Evolutionary conservation across 53 echinoderm and acorn worm species (phyloP).

Genomic region (Apostichopus leukothele): DNA sequence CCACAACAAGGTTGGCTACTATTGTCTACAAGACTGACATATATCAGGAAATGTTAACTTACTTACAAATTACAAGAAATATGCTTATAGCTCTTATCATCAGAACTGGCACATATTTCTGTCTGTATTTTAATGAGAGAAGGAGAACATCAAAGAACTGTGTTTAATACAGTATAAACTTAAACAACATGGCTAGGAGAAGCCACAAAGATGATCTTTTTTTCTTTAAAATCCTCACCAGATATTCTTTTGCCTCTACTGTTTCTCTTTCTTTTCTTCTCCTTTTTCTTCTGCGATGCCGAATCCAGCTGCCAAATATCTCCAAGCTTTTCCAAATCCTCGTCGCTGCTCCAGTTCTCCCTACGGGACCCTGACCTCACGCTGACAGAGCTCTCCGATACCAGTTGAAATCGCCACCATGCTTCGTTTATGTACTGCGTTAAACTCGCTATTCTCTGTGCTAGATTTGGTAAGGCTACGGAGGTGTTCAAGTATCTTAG

Average conservation of each 20-base stretch:
- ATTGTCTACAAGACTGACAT: too few species aligned
- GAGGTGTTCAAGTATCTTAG: slow-evolving; percentile 69
- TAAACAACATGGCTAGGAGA: too few species aligned
- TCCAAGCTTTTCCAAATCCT: slow-evolving; percentile 57
- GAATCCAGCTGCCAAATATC: slow-evolving; percentile 51
- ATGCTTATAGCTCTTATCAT: too few species aligned
- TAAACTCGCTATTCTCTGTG: slow-evolving; percentile 77
- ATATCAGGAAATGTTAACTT: too few species aligned
- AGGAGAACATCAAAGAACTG: too few species aligned
- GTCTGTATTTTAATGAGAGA: too few species aligned
- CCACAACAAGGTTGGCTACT: too few species aligned
- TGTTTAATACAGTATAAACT: too few species aligned
- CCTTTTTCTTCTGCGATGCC: slow-evolving; percentile 9
- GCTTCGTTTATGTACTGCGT: slow-evolving; percentile 81
- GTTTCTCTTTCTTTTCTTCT: slow-evolving; percentile 41
- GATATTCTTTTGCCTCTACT: slow-evolving; percentile 39
- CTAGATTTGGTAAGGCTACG: slow-evolving; percentile 62
- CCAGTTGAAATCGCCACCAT: slow-evolving; percentile 91
- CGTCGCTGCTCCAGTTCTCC: slow-evolving; percentile 67
- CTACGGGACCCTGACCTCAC: background rate
- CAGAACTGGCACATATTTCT: too few species aligned
- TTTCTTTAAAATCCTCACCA: slow-evolving; percentile 6
- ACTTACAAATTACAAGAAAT: too few species aligned
- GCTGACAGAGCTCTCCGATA: slow-evolving; percentile 50
- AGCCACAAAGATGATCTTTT: background rate